Conservation (phyloP, 92 coral and sea anemone species). For the Ricordea florida region DNA sequence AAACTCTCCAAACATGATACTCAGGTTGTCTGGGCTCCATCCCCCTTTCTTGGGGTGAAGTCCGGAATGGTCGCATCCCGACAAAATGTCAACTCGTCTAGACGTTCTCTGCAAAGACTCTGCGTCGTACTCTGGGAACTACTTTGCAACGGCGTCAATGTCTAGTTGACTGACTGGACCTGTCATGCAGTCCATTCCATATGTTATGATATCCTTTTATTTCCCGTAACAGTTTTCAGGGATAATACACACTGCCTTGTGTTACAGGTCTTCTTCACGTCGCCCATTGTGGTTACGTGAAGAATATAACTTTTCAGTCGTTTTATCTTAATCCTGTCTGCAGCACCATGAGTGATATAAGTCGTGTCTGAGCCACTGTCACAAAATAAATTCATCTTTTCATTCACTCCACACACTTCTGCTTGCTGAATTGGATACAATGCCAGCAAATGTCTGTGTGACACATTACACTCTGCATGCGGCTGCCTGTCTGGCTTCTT, state of each 20-base stretch:
- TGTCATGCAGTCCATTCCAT: constrained; percentile 68
- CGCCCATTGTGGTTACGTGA: constrained; percentile 74
- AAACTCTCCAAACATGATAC: constrained; percentile 72
- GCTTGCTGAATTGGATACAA: constrained; percentile 73
- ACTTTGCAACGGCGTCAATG: constrained; percentile 25
- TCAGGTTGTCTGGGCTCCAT: constrained; percentile 54
- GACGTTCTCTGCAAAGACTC: constrained; percentile 69
- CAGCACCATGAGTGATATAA: constrained; percentile 71
- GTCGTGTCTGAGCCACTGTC: constrained; percentile 69
- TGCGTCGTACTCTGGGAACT: constrained; percentile 67
- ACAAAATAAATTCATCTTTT: constrained; percentile 60
- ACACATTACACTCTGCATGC: constrained; percentile 18
- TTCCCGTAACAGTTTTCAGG: constrained; percentile 41
- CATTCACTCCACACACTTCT: constrained; percentile 59
- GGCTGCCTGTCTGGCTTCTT: not conserved
- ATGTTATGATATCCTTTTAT: constrained; percentile 53
- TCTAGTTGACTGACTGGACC: constrained; percentile 60
- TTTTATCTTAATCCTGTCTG: constrained; percentile 59
- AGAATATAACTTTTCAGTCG: constrained; percentile 30
- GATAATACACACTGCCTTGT: constrained; percentile 56
- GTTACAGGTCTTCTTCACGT: constrained; percentile 53
- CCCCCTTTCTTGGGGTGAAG: constrained; percentile 73
- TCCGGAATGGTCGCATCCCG: constrained; percentile 67
- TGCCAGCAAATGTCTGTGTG: constrained; percentile 43
- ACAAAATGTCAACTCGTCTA: constrained; percentile 37